A percentile compares a stretch with the other conserved stretches of the same genome.
Evolutionary conservation across 2,113 vertebrate genomes (phyloP).

Genomic region (Siniperca knerii): DNA sequence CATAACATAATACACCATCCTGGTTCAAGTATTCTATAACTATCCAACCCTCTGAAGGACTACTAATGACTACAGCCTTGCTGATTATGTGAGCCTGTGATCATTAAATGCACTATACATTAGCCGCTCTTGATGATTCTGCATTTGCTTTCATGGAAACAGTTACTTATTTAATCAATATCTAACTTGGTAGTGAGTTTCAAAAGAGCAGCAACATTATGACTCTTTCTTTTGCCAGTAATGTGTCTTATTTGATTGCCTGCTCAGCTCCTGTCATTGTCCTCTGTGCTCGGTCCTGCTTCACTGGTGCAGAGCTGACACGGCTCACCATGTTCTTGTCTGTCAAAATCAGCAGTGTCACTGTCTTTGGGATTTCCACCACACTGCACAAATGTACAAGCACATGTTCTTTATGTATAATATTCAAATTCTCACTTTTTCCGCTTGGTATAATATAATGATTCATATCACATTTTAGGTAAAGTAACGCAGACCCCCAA

Average conservation of each 20-base stretch:
- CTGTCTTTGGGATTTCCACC: conserved; percentile 35
- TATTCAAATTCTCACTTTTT: neutral
- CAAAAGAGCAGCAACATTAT: conserved; percentile 34
- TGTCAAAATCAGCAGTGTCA: conserved; percentile 46
- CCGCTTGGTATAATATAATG: neutral
- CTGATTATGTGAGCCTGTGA: neutral
- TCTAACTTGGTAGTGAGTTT: conserved; percentile 30
- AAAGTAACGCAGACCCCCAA: neutral
- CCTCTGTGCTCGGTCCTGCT: conserved; percentile 27
- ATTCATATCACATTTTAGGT: neutral
- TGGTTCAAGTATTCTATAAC: neutral
- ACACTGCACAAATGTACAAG: conserved; percentile 14
- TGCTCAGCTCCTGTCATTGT: conserved; percentile 46
- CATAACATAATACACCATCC: neutral
- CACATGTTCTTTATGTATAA: conserved; percentile 1
- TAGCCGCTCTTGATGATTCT: neutral
- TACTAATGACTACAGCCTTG: neutral
- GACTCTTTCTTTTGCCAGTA: conserved; percentile 39
- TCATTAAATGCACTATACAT: neutral
- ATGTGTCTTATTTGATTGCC: conserved; percentile 55
- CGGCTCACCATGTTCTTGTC: conserved; percentile 62
- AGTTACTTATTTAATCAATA: conserved; percentile 39
- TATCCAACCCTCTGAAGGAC: neutral
- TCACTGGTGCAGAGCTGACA: conserved; percentile 55
- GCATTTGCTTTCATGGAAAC: conserved; percentile 16